A percentile compares a stretch with the other conserved stretches of the same genome.
Conservation (phyloP, 2,797 vertebrate genomes). For the Cossypha dichroa region DNA sequence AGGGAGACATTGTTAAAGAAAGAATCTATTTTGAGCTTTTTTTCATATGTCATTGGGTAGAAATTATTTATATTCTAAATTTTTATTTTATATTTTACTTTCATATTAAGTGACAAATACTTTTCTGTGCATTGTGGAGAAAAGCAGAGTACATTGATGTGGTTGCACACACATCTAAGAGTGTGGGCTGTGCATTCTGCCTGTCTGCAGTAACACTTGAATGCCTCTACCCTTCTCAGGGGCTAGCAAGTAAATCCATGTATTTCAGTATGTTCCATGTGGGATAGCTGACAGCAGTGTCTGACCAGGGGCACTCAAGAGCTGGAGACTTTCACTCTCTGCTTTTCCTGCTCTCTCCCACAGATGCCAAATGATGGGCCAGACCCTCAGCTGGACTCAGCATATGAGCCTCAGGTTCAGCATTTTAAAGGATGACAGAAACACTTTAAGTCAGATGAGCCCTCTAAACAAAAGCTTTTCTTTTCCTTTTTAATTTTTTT, state of each 20-base stretch:
- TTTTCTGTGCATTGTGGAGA: neutral
- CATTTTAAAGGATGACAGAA: constrained; percentile 47
- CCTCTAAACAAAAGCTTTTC: neutral
- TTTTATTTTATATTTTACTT: neutral
- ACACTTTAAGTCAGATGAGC: constrained; percentile 15
- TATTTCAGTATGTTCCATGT: neutral
- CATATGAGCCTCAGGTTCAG: constrained; percentile 30
- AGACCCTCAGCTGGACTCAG: constrained; percentile 28
- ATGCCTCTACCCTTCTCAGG: neutral
- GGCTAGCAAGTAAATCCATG: neutral
- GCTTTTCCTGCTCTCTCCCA: neutral
- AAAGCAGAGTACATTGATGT: neutral
- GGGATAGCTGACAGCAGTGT: neutral
- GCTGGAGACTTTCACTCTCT: neutral
- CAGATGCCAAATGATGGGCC: neutral
- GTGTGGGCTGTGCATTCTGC: neutral
- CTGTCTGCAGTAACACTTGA: neutral
- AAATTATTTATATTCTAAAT: neutral
- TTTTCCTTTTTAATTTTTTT: neutral
- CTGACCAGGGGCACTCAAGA: neutral
- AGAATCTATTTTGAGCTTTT: neutral
- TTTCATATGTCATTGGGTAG: neutral
- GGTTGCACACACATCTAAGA: neutral
- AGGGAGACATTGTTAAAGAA: neutral
- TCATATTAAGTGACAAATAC: neutral